Base-by-base conservation (phyloP, 2,113 vertebrate species). In the Odontesthes bonariensis region DNA sequence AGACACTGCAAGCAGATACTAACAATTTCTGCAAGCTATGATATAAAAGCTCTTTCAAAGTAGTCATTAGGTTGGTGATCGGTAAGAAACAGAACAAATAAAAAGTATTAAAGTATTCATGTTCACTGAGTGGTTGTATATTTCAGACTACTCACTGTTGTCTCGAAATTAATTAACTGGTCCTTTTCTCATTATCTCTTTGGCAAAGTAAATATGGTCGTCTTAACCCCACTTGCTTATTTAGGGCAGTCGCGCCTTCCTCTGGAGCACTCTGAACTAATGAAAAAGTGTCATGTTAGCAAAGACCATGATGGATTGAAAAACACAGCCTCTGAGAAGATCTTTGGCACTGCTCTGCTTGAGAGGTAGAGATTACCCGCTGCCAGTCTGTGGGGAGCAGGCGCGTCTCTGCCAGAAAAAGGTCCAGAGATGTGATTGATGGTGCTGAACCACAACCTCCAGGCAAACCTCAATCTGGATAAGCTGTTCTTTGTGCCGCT, bases 301-400 rank as follows among this genome's bases (percentile, higher is more conserved):
- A 52, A 40, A 70, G 75, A 62, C 66, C 60, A 17, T 90, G 90
- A 93, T 91, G 88, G 82, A 93, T 93, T 84, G 84, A 75, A 63
- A 64, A 86, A 64, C 69, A 65, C 79, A 79, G 70, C 85, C 89
- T 82, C 61, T 54, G 47, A 76, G 83, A 63, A 71, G 61, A 75
- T 79, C 63, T 73, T 73, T 93, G 90, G 86, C 90, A 72, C 57
- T 1, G 59, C 59, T 61, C 40, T 17, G 38, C 22, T 52, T 38
- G 63, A 75, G 77, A 72, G 60, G 62, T 66, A 67, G 62, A 69
- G 75, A 79, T 69, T 72, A 69, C 22, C n/a, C 8, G 10, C 54
- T 19, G 58, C 67, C 51, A 20, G 77, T 64, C 53, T 10, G 35
- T 67, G 13, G 67, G 73, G 72, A 68, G 17, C 58, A 72, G 66